Percentiles rank a stretch among this genome's conserved stretches.
Conservation (phyloP, 2,113 vertebrate genomes). For the Limanda limanda region DNA sequence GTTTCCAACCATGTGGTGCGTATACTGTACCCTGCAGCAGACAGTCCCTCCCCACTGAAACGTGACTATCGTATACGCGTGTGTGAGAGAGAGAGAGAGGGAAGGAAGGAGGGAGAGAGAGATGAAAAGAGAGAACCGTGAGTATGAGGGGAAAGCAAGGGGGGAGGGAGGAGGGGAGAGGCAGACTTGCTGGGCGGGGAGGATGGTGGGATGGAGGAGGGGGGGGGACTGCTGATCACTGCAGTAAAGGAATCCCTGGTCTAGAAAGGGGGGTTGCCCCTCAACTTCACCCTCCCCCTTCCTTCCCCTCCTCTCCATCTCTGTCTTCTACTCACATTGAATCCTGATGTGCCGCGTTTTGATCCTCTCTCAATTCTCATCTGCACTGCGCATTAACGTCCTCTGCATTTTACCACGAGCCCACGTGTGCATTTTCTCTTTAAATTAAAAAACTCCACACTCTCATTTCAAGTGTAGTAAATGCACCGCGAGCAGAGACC, state of each 20-base stretch:
- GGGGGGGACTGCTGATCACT: slow-evolving; percentile 77
- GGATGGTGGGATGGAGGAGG: background rate
- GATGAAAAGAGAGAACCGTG: background rate
- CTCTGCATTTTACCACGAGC: slow-evolving; percentile 38
- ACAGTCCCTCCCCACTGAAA: slow-evolving; percentile 56
- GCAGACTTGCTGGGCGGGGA: slow-evolving; percentile 13
- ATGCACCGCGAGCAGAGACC: background rate
- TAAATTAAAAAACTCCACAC: slow-evolving; percentile 21
- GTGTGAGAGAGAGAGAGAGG: background rate
- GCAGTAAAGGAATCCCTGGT: slow-evolving; percentile 87
- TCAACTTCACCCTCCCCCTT: slow-evolving; percentile 43
- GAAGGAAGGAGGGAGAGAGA: background rate
- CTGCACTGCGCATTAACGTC: slow-evolving; percentile 77
- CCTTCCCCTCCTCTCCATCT: slow-evolving; percentile 24
- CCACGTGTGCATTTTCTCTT: slow-evolving; percentile 9
- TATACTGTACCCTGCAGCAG: slow-evolving; percentile 71
- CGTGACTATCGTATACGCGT: slow-evolving; percentile 48
- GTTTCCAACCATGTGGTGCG: slow-evolving; percentile 66
- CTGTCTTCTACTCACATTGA: slow-evolving; percentile 49
- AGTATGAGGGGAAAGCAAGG: slow-evolving; percentile 2
- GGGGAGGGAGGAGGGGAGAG: slow-evolving; percentile 16
- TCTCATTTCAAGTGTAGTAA: background rate
- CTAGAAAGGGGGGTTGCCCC: slow-evolving; percentile 83
- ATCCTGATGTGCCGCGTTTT: slow-evolving; percentile 63
- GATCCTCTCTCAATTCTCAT: slow-evolving; percentile 55